Evolutionary conservation across 2,888 invertebrate species (phyloP), one percentile per base, ranked within the genome.

Genomic region (Drepana falcataria): DNA sequence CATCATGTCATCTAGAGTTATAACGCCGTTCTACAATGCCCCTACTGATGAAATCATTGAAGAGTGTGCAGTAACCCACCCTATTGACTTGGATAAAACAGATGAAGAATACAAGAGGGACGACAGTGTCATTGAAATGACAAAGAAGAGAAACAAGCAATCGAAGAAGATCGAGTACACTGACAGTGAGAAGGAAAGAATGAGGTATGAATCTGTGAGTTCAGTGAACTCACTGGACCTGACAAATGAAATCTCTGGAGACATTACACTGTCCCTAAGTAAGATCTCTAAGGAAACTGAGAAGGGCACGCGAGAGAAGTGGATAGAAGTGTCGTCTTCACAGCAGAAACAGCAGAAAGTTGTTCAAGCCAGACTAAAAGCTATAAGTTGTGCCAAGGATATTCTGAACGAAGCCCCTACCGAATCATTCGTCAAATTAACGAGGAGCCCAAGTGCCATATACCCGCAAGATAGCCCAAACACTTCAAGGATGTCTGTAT

Each of bases 21-120:
- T 95, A n/a, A 95, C 95, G 0, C 95, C 95, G 0, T 94, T 93
- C 71, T 93, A 88, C 34, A 92, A 92, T 49, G 94, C 94, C 0
- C 92, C 93, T 0, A 81, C 77, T 2, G 95, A 95, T 72, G 94
- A 94, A 58, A 71, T 76, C 1, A 85, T 94, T 41, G 74, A 86
- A 44, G 85, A 87, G 51, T 83, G 84, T 21, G 81, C 80, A 9
- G 83, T 80, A 55, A 76, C 61, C 35, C 79, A 73, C 62, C 91
- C 92, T 0, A 79, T 93, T 2, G 87, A 91, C 56, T 68, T 93
- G 48, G 84, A 91, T 6, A 67, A 91, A 47, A 85, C 89, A 2
- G 87, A 87, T 41, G 91, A 93, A 40, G 92, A 93, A 52, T 73
- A 92, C 34, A 90, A 87, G 53, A 90, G 75, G 65, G 89, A 92